A percentile compares a stretch with the other conserved stretches of the same genome.
Evolutionary conservation across 2,888 invertebrate species (phyloP).

Genomic region (Prosopocoilus inquinatus): DNA sequence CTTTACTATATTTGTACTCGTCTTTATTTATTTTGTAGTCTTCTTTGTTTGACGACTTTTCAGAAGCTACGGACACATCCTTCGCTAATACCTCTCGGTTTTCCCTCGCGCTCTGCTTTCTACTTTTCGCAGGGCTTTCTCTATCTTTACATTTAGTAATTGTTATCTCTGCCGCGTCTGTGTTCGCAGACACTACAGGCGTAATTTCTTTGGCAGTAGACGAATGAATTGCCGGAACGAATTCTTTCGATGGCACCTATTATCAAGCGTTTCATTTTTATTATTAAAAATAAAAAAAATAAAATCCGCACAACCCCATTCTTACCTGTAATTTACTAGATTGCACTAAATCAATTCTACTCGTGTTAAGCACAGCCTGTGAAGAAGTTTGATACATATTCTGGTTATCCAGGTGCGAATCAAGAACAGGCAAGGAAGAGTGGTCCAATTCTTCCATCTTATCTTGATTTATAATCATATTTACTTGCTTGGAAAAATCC

Average conservation of each 20-base stretch:
- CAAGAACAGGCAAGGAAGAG: slow-evolving; percentile 14
- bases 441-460: slow-evolving; percentile 20
- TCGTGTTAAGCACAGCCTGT: slow-evolving; percentile 33
- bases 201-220: slow-evolving; percentile 50
- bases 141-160: slow-evolving; percentile 44
- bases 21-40: neutral
- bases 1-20: slow-evolving; percentile 2
- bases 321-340: slow-evolving; percentile 48
- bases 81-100: neutral
- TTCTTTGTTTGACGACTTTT: neutral
- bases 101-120: slow-evolving; percentile 31
- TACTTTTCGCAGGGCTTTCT: slow-evolving; percentile 47
- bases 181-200: slow-evolving; percentile 70
- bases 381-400: slow-evolving; percentile 24
- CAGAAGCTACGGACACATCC: neutral
- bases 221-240: slow-evolving; percentile 36
- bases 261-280: neutral
- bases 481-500: slow-evolving; percentile 42
- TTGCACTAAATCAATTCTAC: slow-evolving; percentile 42
- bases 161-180: slow-evolving; percentile 66
- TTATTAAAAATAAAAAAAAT: neutral
- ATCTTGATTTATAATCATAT: slow-evolving; percentile 19
- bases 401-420: slow-evolving; percentile 19
- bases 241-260: slow-evolving; percentile 49
- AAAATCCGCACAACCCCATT: no score